Base-by-base conservation (phyloP, 1,140 invertebrate genomes). In the Lucilia sericata region DNA sequence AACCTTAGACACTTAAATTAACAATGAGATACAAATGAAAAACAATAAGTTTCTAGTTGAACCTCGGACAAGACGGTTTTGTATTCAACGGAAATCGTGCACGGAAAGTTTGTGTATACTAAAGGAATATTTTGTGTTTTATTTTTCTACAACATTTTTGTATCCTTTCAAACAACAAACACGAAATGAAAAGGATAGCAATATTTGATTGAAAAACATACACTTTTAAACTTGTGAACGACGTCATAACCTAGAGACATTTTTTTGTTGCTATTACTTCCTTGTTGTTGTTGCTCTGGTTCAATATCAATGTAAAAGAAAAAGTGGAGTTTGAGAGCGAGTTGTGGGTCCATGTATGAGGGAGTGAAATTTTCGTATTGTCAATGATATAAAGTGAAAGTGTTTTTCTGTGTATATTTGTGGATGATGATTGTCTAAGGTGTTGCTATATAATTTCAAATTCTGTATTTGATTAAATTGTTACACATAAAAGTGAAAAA, bases 221-320 rank as follows among this genome's bases (percentile, higher is more conserved):
- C 42, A 80, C 42, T 49, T 30, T 30, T 49, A 49, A 80, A 49
- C 75, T 19, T 78, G n/a, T 12, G 13, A 80, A 49, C 42, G 42
- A 80, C 76, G 76, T 80, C 76, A 80, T 80, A 80, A 80, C 76
- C 76, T 80, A 80, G 42, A 80, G 76, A 80, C 36, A 80, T 80
- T 42, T 80, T 80, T 49, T 51, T 49, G 47, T 78, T 78, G 75
- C 36, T 78, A 14, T 42, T 10, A 42, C 10, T 42, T 42, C 42
- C 42, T 42, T 42, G 34, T 14, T 42, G 42, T n/a, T 76, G 34
- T 42, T 75, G 3, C 17, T 13, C 17, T 13, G 51, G 51, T 70
- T 70, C 65, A 25, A 25, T 70, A 70, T 70, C 65, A 70, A 70
- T 70, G 60, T 19, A 70, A n/a, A 70, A 70, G 65, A 21, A 25